Evolutionary conservation across 2,888 invertebrate species (phyloP).

Genomic region (Diaprepes abbreviatus): DNA sequence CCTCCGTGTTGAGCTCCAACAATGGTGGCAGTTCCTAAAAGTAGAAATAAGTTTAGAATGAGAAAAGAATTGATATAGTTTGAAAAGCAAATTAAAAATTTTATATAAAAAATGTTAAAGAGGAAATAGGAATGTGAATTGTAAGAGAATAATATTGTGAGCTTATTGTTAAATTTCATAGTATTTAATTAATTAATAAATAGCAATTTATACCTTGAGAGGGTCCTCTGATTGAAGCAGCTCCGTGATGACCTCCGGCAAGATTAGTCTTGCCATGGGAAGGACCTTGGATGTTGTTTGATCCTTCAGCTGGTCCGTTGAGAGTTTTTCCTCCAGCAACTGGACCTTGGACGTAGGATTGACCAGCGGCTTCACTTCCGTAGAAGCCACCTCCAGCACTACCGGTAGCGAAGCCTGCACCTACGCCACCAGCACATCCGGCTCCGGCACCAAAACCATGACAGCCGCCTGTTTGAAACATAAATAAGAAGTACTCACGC

Average conservation of each 20-base stretch:
- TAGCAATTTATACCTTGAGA: constrained; percentile 43
- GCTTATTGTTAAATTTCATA: too few relatives aligned
- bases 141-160: too few relatives aligned
- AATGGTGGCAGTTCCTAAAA: constrained; percentile 48
- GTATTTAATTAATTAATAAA: too few relatives aligned
- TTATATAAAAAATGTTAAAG: too few relatives aligned
- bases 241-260: constrained; percentile 50
- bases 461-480: constrained; percentile 35
- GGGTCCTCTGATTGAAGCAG: constrained; percentile 47
- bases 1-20: constrained; percentile 49
- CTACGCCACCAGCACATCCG: constrained; percentile 6
- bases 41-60: neutral
- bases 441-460: constrained; percentile 28
- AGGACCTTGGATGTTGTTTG: constrained; percentile 48
- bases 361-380: constrained; percentile 48
- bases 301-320: constrained; percentile 47
- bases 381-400: constrained; percentile 47
- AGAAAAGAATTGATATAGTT: too few relatives aligned
- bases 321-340: constrained; percentile 45
- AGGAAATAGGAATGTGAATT: too few relatives aligned
- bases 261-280: constrained; percentile 49
- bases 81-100: too few relatives aligned
- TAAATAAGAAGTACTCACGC: too few relatives aligned
- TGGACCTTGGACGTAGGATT: constrained; percentile 48
- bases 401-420: constrained; percentile 32